Evolutionary conservation across 2,797 vertebrate species (phyloP).

Genomic region (Nannoperca obscura): DNA sequence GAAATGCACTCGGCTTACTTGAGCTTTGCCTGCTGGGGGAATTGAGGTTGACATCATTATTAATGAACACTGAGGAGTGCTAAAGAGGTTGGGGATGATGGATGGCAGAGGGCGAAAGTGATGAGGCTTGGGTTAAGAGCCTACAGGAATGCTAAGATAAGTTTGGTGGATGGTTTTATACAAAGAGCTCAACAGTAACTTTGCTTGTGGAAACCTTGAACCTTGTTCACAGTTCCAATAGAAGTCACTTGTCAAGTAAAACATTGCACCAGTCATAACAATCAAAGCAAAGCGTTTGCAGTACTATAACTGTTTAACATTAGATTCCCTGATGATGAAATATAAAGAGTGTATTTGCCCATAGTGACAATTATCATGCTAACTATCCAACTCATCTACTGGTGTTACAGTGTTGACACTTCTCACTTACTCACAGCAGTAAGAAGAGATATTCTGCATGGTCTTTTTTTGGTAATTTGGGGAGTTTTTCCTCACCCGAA

Average conservation of each 20-base stretch:
- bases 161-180: neutral
- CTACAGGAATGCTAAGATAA: slow-evolving; percentile 3
- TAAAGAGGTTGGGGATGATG: slow-evolving; percentile 31
- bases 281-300: too few species aligned
- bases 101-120: slow-evolving; percentile 22
- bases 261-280: neutral
- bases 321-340: neutral
- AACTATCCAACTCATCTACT: neutral
- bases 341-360: too few species aligned
- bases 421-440: neutral
- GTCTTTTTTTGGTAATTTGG: too few species aligned
- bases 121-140: slow-evolving; percentile 5
- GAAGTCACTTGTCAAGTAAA: neutral
- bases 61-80: slow-evolving; percentile 47
- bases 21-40: slow-evolving; percentile 32
- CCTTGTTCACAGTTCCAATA: neutral
- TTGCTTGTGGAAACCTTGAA: neutral
- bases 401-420: neutral
- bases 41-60: slow-evolving; percentile 49
- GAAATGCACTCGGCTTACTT: slow-evolving; percentile 19
- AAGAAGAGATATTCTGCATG: neutral
- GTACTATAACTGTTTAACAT: neutral
- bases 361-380: neutral
- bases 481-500: too few species aligned
- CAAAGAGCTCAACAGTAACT: neutral